Conservation (phyloP, 2,797 vertebrate genomes). For the Clarias platycephalus region DNA sequence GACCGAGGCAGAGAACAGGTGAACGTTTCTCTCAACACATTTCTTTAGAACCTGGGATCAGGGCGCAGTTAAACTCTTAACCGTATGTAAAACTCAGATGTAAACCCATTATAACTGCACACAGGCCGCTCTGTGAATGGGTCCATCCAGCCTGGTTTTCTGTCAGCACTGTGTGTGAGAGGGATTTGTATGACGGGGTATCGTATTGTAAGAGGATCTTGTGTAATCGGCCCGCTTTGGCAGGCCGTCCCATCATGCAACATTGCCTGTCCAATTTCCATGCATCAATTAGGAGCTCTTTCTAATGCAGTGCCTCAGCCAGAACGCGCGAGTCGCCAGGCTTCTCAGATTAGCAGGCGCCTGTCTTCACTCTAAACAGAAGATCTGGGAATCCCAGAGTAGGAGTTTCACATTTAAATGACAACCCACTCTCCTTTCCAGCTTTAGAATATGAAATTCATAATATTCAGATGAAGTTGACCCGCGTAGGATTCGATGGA, state of each 20-base stretch:
- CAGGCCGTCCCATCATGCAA: conserved; percentile 60
- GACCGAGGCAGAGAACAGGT: conserved; percentile 91
- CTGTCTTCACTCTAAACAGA: conserved; percentile 57
- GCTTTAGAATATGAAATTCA: neutral
- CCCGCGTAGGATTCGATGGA: neutral
- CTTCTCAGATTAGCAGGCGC: conserved; percentile 67
- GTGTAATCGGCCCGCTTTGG: conserved; percentile 66
- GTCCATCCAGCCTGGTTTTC: neutral
- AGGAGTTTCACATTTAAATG: neutral
- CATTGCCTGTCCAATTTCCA: conserved; percentile 70
- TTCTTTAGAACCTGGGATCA: neutral
- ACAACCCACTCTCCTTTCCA: neutral
- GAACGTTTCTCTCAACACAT: conserved; percentile 38
- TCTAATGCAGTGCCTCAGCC: conserved; percentile 63
- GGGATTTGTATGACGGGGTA: conserved; percentile 58
- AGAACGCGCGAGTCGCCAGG: conserved; percentile 67
- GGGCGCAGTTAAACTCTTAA: neutral
- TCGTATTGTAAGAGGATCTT: conserved; percentile 70
- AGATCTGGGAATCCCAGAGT: neutral
- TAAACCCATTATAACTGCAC: neutral
- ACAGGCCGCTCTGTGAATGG: neutral
- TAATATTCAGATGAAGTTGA: neutral
- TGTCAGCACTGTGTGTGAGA: neutral
- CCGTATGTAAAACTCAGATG: neutral
- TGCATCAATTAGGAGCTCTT: conserved; percentile 68